These are phyloP conservation scores for Bombus confusus DNA, from an alignment of 1,140 invertebrate genomes.

Conservation along the genomic window DNA sequence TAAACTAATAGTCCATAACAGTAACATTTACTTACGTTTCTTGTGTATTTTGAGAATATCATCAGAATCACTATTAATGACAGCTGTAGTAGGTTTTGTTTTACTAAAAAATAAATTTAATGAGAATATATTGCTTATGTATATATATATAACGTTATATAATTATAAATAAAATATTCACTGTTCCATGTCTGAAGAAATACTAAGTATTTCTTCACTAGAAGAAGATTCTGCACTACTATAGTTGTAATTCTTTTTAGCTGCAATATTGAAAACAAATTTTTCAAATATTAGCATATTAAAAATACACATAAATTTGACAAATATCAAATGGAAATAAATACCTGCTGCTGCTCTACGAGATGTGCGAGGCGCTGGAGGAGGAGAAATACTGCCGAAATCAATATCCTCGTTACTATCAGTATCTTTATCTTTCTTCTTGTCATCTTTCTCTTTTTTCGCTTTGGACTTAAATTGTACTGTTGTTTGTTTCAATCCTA, in stretches of 20 bases:
- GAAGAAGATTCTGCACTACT: conserved; percentile 66
- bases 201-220: conserved; percentile 61
- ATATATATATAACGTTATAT: background rate
- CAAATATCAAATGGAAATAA: background rate
- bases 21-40: conserved; percentile 69
- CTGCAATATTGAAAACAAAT: conserved; percentile 47
- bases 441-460: conserved; percentile 65
- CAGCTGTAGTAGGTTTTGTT: conserved; percentile 10
- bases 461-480: conserved; percentile 76
- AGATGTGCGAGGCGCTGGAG: conserved; percentile 67
- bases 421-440: conserved; percentile 59
- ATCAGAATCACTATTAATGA: conserved; percentile 75
- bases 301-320: conserved; percentile 2
- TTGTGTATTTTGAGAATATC: conserved; percentile 75
- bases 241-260: conserved; percentile 74
- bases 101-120: conserved; percentile 53
- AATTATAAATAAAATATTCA: conserved; percentile 28
- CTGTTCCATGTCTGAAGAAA: conserved; percentile 66
- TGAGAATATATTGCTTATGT: background rate
- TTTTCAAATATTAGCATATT: background rate
- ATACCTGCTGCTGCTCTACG: conserved; percentile 73
- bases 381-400: conserved; percentile 76
- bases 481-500: conserved; percentile 75
- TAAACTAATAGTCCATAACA: background rate
- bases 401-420: conserved; percentile 74